These are phyloP conservation scores for Eristalinus aeneus DNA, from an alignment of 2,888 invertebrate genomes.

Conservation along the genomic window DNA sequence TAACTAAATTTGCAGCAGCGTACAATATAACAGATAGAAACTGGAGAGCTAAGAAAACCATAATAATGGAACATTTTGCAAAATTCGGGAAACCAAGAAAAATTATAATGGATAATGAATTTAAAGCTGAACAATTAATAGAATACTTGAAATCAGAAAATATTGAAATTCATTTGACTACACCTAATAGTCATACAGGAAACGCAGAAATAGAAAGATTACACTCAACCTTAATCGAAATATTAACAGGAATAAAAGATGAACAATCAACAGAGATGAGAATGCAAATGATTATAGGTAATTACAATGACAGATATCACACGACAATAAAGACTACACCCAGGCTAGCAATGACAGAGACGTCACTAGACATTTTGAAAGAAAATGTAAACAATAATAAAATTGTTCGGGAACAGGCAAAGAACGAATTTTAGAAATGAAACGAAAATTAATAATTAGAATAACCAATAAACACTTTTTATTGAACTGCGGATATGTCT, in stretches of 20 bases:
- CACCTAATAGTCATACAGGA: background rate
- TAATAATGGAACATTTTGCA: constrained; percentile 6
- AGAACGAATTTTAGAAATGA: no score
- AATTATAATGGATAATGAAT: constrained; percentile 5
- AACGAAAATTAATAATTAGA: no score
- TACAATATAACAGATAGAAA: background rate
- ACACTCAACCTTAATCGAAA: background rate
- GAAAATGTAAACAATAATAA: no score
- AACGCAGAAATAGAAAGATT: constrained; percentile 1
- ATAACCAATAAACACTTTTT: no score
- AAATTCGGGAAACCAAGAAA: background rate
- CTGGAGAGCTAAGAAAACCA: background rate
- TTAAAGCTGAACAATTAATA: background rate
- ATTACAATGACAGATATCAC: background rate
- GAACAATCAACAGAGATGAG: background rate
- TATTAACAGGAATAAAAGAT: background rate
- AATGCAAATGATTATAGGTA: background rate
- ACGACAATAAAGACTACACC: no score
- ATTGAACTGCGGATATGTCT: no score
- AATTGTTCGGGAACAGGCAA: no score
- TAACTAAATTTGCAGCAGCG: background rate
- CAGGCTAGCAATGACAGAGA: no score
- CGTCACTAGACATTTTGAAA: no score
- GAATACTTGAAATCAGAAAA: background rate
- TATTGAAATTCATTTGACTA: background rate